Percentiles rank a stretch among this genome's conserved stretches.
phyloP scores from a whole-genome alignment of 2,113 vertebrate genomes.

The Cichladusa arquata region DNA sequence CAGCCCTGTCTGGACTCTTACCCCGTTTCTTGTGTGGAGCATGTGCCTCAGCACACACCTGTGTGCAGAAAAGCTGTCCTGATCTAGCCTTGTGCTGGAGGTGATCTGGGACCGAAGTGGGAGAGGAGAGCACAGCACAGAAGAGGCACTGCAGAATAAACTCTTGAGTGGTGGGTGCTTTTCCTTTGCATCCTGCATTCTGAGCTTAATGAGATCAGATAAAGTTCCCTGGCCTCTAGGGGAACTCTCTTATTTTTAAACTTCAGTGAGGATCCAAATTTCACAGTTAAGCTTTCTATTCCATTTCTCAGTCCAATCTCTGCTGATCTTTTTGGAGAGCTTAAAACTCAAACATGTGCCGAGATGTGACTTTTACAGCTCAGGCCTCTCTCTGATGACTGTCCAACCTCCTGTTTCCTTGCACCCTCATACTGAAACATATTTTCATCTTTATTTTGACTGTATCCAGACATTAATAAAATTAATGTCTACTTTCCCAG shows the following conservation, averaged over 20 bases:
- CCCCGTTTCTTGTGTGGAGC: accelerated
- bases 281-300: slow-evolving; percentile 8
- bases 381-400: background rate
- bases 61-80: background rate
- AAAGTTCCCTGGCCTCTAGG: background rate
- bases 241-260: background rate
- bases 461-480: slow-evolving; percentile 27
- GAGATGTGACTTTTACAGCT: slow-evolving; percentile 16
- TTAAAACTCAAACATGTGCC: background rate
- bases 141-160: background rate
- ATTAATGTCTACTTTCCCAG: slow-evolving; percentile 21
- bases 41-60: background rate
- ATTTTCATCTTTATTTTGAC: slow-evolving; percentile 41
- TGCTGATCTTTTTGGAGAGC: background rate
- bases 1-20: background rate
- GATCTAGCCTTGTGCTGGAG: accelerated
- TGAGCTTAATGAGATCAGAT: background rate
- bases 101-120: background rate
- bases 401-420: background rate
- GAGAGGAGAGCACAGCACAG: background rate
- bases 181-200: background rate
- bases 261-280: background rate
- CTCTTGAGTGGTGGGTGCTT: background rate
- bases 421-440: background rate
- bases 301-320: background rate